phyloP scores from a whole-genome alignment of 1,140 invertebrate genomes.

The Drosophila lowei region DNA sequence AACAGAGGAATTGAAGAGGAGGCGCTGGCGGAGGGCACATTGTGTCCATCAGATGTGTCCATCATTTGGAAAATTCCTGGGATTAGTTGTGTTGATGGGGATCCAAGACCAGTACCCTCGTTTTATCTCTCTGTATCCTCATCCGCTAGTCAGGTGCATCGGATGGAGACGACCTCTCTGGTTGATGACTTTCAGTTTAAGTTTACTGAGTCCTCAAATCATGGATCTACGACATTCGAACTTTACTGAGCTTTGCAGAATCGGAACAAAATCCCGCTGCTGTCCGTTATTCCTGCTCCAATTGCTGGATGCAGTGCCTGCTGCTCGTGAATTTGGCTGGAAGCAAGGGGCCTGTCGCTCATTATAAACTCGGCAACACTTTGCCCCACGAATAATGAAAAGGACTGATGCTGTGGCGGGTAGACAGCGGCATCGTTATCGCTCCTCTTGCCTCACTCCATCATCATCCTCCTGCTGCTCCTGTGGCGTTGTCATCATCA shows the following conservation, averaged over 20 bases:
- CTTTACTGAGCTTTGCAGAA: too few species aligned
- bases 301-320: conserved; percentile 13
- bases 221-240: too few species aligned
- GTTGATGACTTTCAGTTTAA: too few species aligned
- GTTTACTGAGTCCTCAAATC: too few species aligned
- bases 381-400: conserved; percentile 57
- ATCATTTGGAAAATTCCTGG: conserved; percentile 61
- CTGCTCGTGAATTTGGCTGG: background rate
- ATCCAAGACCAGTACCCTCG: conserved; percentile 12
- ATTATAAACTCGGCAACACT: conserved; percentile 69
- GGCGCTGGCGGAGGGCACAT: conserved; percentile 17
- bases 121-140: conserved; percentile 31
- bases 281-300: background rate
- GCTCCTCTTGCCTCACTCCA: conserved; percentile 35
- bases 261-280: too few species aligned
- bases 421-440: conserved; percentile 55
- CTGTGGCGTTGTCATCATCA: conserved; percentile 56
- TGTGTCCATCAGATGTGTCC: conserved; percentile 50
- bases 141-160: conserved; percentile 29
- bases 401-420: background rate
- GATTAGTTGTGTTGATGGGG: conserved; percentile 66
- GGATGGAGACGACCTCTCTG: too few species aligned
- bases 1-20: conserved; percentile 26
- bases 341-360: conserved; percentile 30
- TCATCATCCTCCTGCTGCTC: conserved; percentile 33